A percentile compares a stretch with the other conserved stretches of the same genome.
Conservation (phyloP, 2,113 vertebrate species). For the Sclerurus mexicanus region DNA sequence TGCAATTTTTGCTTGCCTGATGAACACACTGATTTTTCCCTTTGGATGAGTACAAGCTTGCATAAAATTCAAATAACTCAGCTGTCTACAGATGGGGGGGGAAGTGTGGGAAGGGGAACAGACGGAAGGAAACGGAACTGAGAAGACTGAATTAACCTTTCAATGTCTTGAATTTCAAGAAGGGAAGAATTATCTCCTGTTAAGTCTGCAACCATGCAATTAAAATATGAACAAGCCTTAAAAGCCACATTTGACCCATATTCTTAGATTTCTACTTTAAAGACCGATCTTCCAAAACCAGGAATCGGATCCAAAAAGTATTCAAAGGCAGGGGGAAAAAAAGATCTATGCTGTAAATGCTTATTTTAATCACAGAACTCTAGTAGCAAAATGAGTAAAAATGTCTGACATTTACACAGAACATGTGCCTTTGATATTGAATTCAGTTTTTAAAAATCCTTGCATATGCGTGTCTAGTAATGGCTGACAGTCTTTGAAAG, state of each 20-base stretch:
- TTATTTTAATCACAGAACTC: constrained; percentile 42
- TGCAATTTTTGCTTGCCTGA: background rate
- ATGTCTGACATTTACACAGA: background rate
- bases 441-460: background rate
- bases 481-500: background rate
- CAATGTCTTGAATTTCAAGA: constrained; percentile 58
- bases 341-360: background rate
- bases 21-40: background rate
- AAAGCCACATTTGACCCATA: background rate
- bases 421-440: background rate
- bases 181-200: constrained; percentile 29
- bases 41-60: constrained; percentile 45
- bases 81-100: constrained; percentile 49
- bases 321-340: background rate
- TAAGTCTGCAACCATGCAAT: constrained; percentile 27
- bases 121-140: constrained; percentile 68
- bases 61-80: constrained; percentile 60
- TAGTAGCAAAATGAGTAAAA: constrained; percentile 22
- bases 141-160: constrained; percentile 69
- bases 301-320: background rate
- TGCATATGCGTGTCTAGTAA: background rate
- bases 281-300: background rate
- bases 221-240: constrained; percentile 33
- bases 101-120: constrained; percentile 61
- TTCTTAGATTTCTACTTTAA: constrained; percentile 18